Evolutionary conservation across 2,888 invertebrate genomes (phyloP).

Genomic region (Pristionchus entomophagus): DNA sequence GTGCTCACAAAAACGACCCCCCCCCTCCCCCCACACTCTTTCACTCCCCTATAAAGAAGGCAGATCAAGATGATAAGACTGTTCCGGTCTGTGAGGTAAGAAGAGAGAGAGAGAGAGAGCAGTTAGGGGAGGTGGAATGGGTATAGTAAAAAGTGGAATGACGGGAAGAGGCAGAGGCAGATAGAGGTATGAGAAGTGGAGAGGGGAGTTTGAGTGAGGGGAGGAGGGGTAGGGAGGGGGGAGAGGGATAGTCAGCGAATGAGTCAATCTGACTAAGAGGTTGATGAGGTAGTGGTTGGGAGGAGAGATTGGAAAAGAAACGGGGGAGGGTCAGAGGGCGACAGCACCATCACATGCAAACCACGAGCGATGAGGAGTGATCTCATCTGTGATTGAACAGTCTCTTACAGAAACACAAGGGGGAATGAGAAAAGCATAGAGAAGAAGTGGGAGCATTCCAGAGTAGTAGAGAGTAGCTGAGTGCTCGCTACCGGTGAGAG

Average conservation of each 20-base stretch:
- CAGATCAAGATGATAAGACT: constrained; percentile 25
- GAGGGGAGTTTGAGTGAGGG: too few relatives aligned
- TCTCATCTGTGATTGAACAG: not conserved
- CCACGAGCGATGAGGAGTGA: not conserved
- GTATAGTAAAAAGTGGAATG: constrained; percentile 30
- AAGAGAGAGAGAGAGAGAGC: not conserved
- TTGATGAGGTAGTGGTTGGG: not conserved
- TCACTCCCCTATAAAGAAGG: not conserved
- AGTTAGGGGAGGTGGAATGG: not conserved
- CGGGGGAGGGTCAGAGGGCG: not conserved
- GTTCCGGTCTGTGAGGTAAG: not conserved
- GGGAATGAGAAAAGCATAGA: too few relatives aligned
- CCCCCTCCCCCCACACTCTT: not conserved
- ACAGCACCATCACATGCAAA: not conserved
- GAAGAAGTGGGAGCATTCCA: too few relatives aligned
- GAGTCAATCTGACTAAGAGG: constrained; percentile 38
- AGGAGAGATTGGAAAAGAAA: not conserved
- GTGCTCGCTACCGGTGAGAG: not conserved
- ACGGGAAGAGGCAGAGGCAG: not conserved
- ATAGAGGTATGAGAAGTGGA: not conserved
- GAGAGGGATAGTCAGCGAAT: constrained; percentile 13
- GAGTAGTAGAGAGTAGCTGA: not conserved
- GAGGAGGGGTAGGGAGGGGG: not conserved
- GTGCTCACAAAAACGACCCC: not conserved
- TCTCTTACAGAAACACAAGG: too few relatives aligned